A percentile compares a stretch with the other conserved stretches of the same genome.
These are phyloP conservation scores for Apotomis turbidana DNA, from an alignment of 2,888 invertebrate species.

Conservation along the genomic window DNA sequence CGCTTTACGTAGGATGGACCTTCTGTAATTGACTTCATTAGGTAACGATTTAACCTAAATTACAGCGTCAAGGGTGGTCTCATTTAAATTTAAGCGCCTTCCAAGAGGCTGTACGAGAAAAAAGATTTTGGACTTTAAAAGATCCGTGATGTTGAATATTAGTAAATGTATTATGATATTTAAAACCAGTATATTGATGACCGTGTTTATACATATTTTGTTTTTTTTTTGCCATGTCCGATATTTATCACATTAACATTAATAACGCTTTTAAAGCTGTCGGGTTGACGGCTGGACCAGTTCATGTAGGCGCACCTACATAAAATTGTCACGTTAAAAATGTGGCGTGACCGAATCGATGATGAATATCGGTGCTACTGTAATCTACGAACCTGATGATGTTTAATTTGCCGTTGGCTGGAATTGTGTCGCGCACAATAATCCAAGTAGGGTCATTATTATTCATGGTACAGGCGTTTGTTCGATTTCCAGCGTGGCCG, in stretches of 20 bases:
- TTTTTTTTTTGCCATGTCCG: not conserved
- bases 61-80: slow-evolving; percentile 23
- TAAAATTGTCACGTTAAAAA: slow-evolving; percentile 24
- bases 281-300: not conserved
- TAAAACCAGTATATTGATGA: not conserved
- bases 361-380: slow-evolving; percentile 52
- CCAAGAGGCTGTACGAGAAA: not conserved
- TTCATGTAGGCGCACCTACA: slow-evolving; percentile 8
- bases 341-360: slow-evolving; percentile 45
- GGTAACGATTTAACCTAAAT: slow-evolving; percentile 30
- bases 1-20: slow-evolving; percentile 29
- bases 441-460: slow-evolving; percentile 75
- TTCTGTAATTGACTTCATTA: slow-evolving; percentile 36
- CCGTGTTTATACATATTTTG: not conserved
- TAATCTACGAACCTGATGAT: slow-evolving; percentile 51
- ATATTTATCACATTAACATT: slow-evolving; percentile 1
- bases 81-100: slow-evolving; percentile 15
- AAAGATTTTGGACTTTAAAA: slow-evolving; percentile 6
- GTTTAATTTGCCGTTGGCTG: slow-evolving; percentile 42
- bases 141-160: not conserved
- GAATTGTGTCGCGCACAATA: slow-evolving; percentile 48
- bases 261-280: slow-evolving; percentile 4
- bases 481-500: slow-evolving; percentile 63
- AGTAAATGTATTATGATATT: slow-evolving; percentile 1
- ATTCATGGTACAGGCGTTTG: slow-evolving; percentile 66